Conservation (phyloP, 2,797 vertebrate genomes). For the Gambelia wislizenii region DNA sequence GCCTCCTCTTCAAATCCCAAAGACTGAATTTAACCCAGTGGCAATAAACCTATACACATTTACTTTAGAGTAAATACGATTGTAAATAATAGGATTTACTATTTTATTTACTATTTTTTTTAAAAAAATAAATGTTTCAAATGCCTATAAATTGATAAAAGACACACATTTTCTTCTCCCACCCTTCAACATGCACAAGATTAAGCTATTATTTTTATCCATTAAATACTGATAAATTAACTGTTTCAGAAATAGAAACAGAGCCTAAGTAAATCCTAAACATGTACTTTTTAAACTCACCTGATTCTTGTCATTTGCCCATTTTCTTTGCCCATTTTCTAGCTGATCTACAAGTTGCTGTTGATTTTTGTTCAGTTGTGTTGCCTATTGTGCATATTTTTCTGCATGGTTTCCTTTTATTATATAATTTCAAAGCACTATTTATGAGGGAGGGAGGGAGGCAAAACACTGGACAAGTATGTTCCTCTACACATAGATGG, state of each 20-base stretch:
- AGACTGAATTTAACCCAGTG: not conserved
- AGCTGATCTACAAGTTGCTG: not conserved
- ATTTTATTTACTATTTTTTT: not conserved
- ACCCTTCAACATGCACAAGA: not conserved
- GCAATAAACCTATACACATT: not conserved
- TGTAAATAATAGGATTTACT: not conserved
- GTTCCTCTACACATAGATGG: not conserved
- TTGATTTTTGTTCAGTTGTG: not conserved
- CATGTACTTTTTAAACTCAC: not conserved
- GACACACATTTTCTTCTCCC: not conserved
- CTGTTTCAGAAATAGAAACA: not conserved
- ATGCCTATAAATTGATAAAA: not conserved
- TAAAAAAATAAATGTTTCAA: not conserved
- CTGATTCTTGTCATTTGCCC: too few species aligned
- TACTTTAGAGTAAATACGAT: not conserved
- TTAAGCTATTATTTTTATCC: not conserved
- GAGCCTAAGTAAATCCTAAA: not conserved
- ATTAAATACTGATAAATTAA: not conserved
- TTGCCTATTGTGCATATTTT: not conserved
- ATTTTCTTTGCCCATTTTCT: not conserved
- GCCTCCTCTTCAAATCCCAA: not conserved
- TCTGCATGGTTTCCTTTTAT: not conserved
- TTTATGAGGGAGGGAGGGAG: not conserved
- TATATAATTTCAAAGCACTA: not conserved
- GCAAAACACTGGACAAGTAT: not conserved